These are phyloP conservation scores for Muschampia plurimacula DNA, from an alignment of 2,888 invertebrate genomes.

Conservation along the genomic window DNA sequence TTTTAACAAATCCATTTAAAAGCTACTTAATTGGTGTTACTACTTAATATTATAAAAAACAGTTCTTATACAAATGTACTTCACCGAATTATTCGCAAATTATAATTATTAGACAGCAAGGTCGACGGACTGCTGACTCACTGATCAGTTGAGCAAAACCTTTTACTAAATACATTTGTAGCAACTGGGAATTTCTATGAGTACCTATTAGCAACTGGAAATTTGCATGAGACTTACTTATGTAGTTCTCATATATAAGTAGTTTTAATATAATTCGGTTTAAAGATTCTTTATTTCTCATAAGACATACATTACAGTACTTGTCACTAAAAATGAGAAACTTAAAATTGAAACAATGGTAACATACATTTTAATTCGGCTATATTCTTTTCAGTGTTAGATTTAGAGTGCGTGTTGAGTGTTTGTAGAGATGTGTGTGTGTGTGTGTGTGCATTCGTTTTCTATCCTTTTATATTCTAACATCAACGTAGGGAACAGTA, in stretches of 20 bases:
- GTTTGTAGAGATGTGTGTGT: no score
- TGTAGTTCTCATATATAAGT: neutral
- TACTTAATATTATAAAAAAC: slow-evolving; percentile 12
- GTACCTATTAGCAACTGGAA: neutral
- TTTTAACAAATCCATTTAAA: neutral
- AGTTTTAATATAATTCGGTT: no score
- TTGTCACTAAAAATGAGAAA: no score
- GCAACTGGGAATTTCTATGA: neutral
- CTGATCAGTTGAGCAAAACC: neutral
- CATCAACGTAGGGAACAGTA: no score
- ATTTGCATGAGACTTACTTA: neutral
- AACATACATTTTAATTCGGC: no score
- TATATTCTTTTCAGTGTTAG: no score
- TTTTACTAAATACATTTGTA: slow-evolving; percentile 10
- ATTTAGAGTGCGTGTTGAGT: no score
- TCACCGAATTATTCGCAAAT: slow-evolving; percentile 22
- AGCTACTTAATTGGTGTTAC: slow-evolving; percentile 7
- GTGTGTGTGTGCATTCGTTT: no score
- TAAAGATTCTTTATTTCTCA: no score
- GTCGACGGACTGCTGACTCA: slow-evolving; percentile 21
- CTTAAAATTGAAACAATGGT: no score
- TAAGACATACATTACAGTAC: no score
- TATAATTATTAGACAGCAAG: slow-evolving; percentile 6
- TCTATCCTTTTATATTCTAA: no score
- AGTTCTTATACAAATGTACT: neutral